These are phyloP conservation scores for Falco peregrinus DNA, from an alignment of 2,797 vertebrate genomes.

Conservation along the genomic window DNA sequence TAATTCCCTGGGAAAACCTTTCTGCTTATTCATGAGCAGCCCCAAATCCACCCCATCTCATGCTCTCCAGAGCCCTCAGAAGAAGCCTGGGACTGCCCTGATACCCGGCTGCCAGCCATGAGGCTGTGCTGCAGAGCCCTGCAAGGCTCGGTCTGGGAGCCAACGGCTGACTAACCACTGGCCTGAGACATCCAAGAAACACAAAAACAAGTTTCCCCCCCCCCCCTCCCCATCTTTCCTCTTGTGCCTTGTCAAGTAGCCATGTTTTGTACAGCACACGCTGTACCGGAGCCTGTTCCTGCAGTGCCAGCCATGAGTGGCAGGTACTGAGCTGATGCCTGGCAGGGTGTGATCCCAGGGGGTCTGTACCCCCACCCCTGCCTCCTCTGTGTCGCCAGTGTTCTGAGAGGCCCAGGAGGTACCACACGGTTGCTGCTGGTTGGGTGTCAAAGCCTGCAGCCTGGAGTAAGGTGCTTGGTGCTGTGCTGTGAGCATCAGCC, in stretches of 20 bases:
- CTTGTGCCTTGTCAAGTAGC: neutral
- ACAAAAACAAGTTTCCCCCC: neutral
- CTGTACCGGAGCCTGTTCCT: neutral
- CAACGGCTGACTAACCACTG: neutral
- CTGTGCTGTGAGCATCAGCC: neutral
- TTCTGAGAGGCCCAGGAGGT: neutral
- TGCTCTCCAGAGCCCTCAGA: neutral
- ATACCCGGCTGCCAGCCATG: neutral
- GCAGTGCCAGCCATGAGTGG: fast-evolving
- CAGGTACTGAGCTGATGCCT: fast-evolving
- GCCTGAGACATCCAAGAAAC: neutral
- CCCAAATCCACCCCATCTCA: neutral
- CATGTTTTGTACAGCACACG: neutral
- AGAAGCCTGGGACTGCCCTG: neutral
- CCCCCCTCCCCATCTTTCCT: neutral
- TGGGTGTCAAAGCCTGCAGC: neutral
- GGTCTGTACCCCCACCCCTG: neutral
- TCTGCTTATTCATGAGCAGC: neutral
- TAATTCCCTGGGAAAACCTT: neutral
- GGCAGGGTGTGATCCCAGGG: neutral
- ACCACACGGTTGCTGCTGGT: fast-evolving
- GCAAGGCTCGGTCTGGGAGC: neutral
- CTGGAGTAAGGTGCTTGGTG: fast-evolving
- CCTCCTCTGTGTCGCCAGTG: fast-evolving
- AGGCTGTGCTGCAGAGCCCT: neutral